These are phyloP conservation scores for Aphelocoma californica DNA, from an alignment of 2,797 vertebrate genomes.

Conservation along the genomic window DNA sequence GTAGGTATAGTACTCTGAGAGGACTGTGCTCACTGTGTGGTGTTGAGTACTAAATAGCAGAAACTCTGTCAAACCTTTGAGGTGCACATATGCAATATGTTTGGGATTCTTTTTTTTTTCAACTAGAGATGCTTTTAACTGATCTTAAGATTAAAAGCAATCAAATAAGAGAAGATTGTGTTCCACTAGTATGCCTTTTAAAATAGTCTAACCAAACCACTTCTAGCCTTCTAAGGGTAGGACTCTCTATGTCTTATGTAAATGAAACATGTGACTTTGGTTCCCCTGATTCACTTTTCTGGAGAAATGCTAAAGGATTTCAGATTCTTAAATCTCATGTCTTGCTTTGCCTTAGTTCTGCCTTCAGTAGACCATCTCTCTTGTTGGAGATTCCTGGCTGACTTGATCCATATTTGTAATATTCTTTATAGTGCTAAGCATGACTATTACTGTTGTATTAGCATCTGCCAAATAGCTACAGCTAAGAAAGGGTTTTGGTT, in stretches of 20 bases:
- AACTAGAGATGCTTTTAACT: slow-evolving; percentile 17
- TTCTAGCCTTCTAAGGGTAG: background rate
- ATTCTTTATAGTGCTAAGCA: background rate
- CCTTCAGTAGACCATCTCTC: background rate
- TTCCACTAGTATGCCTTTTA: slow-evolving; percentile 34
- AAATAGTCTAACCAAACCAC: slow-evolving; percentile 14
- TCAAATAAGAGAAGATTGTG: background rate
- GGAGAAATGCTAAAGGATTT: background rate
- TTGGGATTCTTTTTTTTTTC: background rate
- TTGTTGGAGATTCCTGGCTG: background rate
- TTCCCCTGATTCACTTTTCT: background rate
- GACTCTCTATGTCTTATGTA: background rate
- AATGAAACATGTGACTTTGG: background rate
- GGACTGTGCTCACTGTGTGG: background rate
- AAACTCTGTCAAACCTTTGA: background rate
- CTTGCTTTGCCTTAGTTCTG: slow-evolving; percentile 10
- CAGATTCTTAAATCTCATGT: background rate
- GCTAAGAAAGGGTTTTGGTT: background rate
- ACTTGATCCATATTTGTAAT: background rate
- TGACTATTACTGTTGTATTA: background rate
- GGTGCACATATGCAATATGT: background rate
- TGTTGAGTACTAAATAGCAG: background rate
- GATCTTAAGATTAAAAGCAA: background rate
- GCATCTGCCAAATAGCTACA: background rate
- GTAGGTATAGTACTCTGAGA: background rate